These are phyloP conservation scores for Seriola rivoliana DNA, from an alignment of 2,113 vertebrate genomes.

Conservation along the genomic window DNA sequence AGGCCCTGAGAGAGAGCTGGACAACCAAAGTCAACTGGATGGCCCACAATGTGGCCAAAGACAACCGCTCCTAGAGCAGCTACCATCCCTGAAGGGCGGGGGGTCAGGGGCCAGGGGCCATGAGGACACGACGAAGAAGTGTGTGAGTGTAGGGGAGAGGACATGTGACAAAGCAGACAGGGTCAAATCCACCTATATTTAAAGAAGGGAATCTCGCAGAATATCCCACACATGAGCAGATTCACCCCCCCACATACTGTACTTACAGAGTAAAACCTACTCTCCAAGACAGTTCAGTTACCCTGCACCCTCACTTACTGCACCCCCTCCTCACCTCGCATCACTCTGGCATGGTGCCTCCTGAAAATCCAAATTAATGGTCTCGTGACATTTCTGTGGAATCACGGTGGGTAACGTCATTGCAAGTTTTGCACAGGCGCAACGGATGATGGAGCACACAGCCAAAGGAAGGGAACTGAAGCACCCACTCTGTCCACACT, in stretches of 20 bases:
- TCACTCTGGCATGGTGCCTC: slow-evolving; percentile 19
- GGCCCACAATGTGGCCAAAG: slow-evolving; percentile 99
- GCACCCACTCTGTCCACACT: slow-evolving; percentile 39
- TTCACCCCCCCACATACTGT: slow-evolving; percentile 2
- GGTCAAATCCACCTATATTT: slow-evolving; percentile 25
- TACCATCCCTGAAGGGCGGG: slow-evolving; percentile 3
- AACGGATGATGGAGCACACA: slow-evolving; percentile 40
- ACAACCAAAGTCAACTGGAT: slow-evolving; percentile 99
- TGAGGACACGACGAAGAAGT: slow-evolving; percentile 56
- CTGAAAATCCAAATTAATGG: slow-evolving; percentile 22
- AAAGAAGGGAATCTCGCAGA: slow-evolving; percentile 76
- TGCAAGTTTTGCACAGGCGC: slow-evolving; percentile 77
- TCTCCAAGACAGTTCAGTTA: not conserved
- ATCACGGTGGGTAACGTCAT: slow-evolving; percentile 40
- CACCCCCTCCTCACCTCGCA: slow-evolving; percentile 37
- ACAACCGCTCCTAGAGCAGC: slow-evolving; percentile 91
- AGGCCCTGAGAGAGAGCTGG: slow-evolving; percentile 98
- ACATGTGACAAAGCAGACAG: slow-evolving; percentile 33
- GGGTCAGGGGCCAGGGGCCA: slow-evolving; percentile 1
- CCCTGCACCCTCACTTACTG: slow-evolving; percentile 17
- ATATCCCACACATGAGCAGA: slow-evolving; percentile 37
- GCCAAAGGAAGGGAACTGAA: slow-evolving; percentile 67
- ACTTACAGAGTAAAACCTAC: slow-evolving; percentile 9
- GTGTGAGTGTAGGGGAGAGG: slow-evolving; percentile 29
- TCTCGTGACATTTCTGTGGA: slow-evolving; percentile 66